Evolutionary conservation across 2,113 vertebrate genomes (phyloP), one percentile per base, ranked within the genome.

Genomic region (Ranitomeya imitator): DNA sequence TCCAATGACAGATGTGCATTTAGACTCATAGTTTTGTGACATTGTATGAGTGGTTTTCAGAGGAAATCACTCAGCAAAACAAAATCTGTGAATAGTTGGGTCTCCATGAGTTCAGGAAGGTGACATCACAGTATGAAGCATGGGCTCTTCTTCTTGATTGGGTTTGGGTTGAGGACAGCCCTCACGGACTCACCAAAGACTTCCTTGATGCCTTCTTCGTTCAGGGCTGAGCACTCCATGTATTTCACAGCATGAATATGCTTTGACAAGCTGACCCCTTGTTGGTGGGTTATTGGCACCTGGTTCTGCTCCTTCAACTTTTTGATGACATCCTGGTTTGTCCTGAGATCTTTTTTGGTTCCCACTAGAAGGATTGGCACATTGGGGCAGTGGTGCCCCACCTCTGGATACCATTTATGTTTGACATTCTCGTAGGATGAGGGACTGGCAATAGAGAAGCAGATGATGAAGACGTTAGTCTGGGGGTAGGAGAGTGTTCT

Each of bases 331-430:
- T 99, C 97, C 0, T 91, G 92, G 91, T 98, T 96, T 16, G 92
- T 93, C 59, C 98, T 95, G 85, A 99, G 97, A 93, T 99, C 98
- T 74, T 97, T 99, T 95, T 99, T 99, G 81, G 98, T 99, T 92
- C 98, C 98, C 0, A 99, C 97, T 69, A 99, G 93, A 9, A 99
- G 95, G 92, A 99, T 95, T 76, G 98, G 98, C 82, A 97, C 96
- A 0, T 95, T 96, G 0, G 98, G 97, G 93, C 98, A 99, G 91
- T 99, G 97, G 93, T 99, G 98, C 87, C 95, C 96, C 83, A 99
- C 98, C 93, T 99, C 98, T 0, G 97, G 98, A 79, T 99, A 97
- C 98, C 98, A 99, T 93, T 99, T 99, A 95, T 97, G 98, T 92
- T 96, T 96, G 92, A 99, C 93, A 11, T 99, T 99, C 94, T 99